phyloP scores from a whole-genome alignment of 2,888 invertebrate genomes.

The Drosophila melanosoma region DNA sequence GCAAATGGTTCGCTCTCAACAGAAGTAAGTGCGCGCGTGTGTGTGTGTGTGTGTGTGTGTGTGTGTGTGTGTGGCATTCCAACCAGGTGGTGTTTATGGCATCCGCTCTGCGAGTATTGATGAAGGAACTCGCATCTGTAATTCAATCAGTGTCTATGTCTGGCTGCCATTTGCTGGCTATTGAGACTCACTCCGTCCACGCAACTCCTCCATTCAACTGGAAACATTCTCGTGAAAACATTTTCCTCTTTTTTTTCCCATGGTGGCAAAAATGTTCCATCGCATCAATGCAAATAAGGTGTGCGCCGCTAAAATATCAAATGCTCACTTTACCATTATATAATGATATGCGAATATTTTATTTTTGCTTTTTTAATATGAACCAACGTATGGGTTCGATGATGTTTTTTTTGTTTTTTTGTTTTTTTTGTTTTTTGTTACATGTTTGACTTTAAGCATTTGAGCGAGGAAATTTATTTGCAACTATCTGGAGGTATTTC shows the following conservation, averaged over 20 bases:
- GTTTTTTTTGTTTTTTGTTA: not conserved
- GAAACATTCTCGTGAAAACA: conserved; percentile 63
- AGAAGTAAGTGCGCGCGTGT: too few species aligned
- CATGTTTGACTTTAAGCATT: conserved; percentile 5
- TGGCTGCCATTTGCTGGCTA: conserved; percentile 67
- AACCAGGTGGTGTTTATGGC: conserved; percentile 82
- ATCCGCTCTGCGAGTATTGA: conserved; percentile 82
- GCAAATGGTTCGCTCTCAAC: conserved; percentile 59
- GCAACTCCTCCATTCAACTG: conserved; percentile 67
- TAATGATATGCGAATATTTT: conserved; percentile 64
- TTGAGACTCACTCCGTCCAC: conserved; percentile 44
- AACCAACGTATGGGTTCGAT: not conserved
- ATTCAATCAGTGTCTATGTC: conserved; percentile 82
- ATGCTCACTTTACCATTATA: conserved; percentile 53
- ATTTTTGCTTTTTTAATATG: conserved; percentile 22
- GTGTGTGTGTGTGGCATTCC: conserved; percentile 45
- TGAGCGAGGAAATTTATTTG: conserved; percentile 2
- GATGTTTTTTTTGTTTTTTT: conserved; percentile 7
- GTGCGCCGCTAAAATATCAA: conserved; percentile 50
- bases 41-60: conserved; percentile 24
- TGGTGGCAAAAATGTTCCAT: conserved; percentile 43
- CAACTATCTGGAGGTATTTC: conserved; percentile 2
- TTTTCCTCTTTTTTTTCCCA: conserved; percentile 32
- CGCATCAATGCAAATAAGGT: conserved; percentile 76
- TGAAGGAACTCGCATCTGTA: conserved; percentile 82